Percentiles rank a stretch among this genome's conserved stretches.
Conservation (phyloP, 2,113 vertebrate species). For the Stegastes partitus region DNA sequence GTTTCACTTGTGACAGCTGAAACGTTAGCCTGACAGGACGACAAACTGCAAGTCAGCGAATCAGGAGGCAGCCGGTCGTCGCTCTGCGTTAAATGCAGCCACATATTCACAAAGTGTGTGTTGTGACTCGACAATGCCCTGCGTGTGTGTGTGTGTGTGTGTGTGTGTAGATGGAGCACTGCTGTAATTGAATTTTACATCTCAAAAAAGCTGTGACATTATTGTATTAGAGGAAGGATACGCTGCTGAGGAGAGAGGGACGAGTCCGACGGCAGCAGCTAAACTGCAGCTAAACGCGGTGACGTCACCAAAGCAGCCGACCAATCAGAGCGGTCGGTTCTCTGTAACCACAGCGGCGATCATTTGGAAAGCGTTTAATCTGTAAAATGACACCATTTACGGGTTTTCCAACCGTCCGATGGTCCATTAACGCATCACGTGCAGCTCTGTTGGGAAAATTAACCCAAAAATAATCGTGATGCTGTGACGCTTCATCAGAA, state of each 20-base stretch:
- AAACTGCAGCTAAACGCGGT: constrained; percentile 13
- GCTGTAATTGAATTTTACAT: constrained; percentile 64
- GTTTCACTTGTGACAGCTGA: constrained; percentile 66
- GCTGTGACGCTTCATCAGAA: too few species aligned
- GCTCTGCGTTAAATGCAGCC: constrained; percentile 37
- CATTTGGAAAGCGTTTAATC: too few species aligned
- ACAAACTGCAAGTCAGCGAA: constrained; percentile 72
- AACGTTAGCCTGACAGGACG: constrained; percentile 68
- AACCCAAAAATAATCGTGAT: too few species aligned
- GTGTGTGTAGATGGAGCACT: constrained; percentile 15
- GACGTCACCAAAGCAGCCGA: constrained; percentile 15
- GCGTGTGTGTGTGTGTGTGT: constrained; percentile 31
- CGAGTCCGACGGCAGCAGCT: background rate
- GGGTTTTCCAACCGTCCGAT: too few species aligned
- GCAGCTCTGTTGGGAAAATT: too few species aligned
- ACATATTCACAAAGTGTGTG: constrained; percentile 25
- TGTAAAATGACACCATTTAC: too few species aligned
- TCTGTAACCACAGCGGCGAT: too few species aligned
- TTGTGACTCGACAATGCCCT: constrained; percentile 47
- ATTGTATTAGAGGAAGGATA: constrained; percentile 49
- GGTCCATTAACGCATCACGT: too few species aligned
- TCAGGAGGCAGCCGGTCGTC: constrained; percentile 33
- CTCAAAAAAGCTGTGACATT: constrained; percentile 60
- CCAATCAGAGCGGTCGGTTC: constrained; percentile 19
- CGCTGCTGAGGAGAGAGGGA: background rate